Conservation (phyloP, 1,140 invertebrate species). For the Apis mellifera region DNA sequence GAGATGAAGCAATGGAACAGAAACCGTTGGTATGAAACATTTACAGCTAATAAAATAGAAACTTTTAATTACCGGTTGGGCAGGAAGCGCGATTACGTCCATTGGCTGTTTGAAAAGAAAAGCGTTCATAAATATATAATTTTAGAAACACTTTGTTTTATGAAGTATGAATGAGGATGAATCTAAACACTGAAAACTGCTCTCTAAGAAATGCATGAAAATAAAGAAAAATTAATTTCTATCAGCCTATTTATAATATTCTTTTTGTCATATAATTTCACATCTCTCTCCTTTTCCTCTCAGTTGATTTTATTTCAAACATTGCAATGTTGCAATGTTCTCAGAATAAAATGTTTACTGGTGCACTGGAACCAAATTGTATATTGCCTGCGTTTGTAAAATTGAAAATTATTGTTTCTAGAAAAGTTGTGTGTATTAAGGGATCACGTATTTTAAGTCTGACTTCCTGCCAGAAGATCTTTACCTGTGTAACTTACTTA, state of each 20-base stretch:
- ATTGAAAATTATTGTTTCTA: slow-evolving; percentile 1
- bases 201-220: background rate
- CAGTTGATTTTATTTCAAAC: background rate
- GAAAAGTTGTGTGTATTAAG: background rate
- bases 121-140: background rate
- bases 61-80: slow-evolving; percentile 30
- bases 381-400: background rate
- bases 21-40: background rate
- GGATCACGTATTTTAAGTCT: background rate
- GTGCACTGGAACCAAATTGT: background rate
- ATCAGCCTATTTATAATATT: no score
- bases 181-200: background rate
- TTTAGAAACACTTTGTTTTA: background rate
- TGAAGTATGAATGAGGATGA: slow-evolving; percentile 1
- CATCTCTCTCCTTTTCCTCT: background rate
- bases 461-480: no score
- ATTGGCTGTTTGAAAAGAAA: slow-evolving; percentile 33
- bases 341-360: background rate
- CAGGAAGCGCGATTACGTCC: slow-evolving; percentile 23
- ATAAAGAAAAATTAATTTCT: background rate
- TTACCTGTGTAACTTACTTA: no score
- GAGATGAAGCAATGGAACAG: background rate
- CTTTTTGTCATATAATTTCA: no score
- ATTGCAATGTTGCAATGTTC: background rate
- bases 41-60: slow-evolving; percentile 16